Percentiles rank a stretch among this genome's conserved stretches.
phyloP scores from a whole-genome alignment of 2,797 vertebrate genomes.

The Eurystomus glaucurus region DNA sequence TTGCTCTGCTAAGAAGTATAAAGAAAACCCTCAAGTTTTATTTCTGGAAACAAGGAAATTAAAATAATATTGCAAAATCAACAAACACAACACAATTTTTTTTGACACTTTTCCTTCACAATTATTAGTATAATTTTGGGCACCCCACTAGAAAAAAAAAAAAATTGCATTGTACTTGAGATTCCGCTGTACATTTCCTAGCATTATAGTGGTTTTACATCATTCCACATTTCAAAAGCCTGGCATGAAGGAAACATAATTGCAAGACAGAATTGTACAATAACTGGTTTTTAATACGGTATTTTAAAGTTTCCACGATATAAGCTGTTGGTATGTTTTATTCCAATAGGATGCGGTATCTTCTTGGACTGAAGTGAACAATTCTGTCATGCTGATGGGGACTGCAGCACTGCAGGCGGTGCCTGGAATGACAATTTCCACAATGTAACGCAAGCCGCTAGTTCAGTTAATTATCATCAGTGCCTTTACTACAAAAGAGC shows the following conservation, averaged over 20 bases:
- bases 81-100: neutral
- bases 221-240: neutral
- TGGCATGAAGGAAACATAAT: slow-evolving; percentile 2
- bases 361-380: slow-evolving; percentile 9
- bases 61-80: neutral
- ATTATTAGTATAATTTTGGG: neutral
- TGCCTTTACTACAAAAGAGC: neutral
- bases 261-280: neutral
- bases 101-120: neutral
- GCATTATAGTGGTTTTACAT: neutral
- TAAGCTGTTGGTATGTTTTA: neutral
- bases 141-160: neutral
- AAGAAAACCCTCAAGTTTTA: neutral
- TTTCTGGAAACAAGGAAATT: neutral
- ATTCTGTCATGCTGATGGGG: neutral
- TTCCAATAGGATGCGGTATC: neutral
- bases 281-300: neutral
- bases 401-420: neutral
- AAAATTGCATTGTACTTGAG: neutral
- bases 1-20: neutral
- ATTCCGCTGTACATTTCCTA: neutral
- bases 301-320: neutral
- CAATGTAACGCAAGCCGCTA: neutral
- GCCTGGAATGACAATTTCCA: neutral
- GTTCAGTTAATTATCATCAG: neutral